Base-by-base conservation (phyloP, 2,888 invertebrate genomes). In the Lasioglossum figueresi region DNA sequence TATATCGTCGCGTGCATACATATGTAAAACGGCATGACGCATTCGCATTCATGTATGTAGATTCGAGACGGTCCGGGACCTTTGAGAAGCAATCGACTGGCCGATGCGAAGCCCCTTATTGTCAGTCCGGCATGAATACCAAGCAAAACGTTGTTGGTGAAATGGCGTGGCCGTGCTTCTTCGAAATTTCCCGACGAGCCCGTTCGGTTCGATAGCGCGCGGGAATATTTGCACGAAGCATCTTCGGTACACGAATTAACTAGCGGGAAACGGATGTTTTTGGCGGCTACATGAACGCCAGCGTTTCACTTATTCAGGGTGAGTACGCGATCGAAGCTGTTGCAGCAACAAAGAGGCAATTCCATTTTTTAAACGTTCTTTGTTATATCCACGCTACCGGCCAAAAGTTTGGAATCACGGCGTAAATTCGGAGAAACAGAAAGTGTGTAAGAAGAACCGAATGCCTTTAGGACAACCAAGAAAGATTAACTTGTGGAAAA, bases 41-140 rank as follows among this genome's bases (percentile, higher is more conserved):
- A 88, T 91, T 91, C 88, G 80, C 84, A 89, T 91, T 91, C 90
- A 88, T 89, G 86, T 89, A 88, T 89, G 90, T 78, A 91, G 86
- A 91, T 90, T 86, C 81, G 82, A 81, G 88, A 84, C 84, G 82
- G 83, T 73, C 81, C 79, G 84, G 84, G 83, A 85, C 88, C 88
- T 88, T 91, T 84, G 89, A 86, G 85, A 83, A 85, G 76, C 87
- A 86, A 89, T 90, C 88, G 89, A 76, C 84, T 81, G 80, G 77
- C 71, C 85, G 76, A 72, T 37, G 80, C 79, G 16, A 10, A 31
- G 82, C 71, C 76, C 79, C 78, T 80, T 83, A 85, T 83, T 88
- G 87, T 82, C 81, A 76, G 72, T 31, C 63, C 70, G 68, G 45
- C 80, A 70, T 70, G 81, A 83, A 80, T 82, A 86, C 84, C 78